phyloP scores from a whole-genome alignment of 2,888 invertebrate genomes.

The Odontothrips loti region DNA sequence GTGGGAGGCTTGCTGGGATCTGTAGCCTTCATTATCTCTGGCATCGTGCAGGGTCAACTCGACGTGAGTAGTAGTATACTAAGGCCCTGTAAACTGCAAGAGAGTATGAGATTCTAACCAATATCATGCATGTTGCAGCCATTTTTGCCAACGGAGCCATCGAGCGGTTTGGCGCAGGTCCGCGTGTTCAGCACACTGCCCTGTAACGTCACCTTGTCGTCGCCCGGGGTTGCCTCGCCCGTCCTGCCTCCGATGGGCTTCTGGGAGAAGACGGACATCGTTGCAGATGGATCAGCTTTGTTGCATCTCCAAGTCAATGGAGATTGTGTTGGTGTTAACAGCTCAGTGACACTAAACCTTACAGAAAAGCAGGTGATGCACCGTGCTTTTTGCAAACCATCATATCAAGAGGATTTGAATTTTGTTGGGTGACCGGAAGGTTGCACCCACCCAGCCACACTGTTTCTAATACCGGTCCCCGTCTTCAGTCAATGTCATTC shows the following conservation, averaged over 20 bases:
- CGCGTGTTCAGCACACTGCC: slow-evolving; percentile 61
- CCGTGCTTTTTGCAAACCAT: too few species aligned
- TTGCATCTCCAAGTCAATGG: not conserved
- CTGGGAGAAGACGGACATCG: not conserved
- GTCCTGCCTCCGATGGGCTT: not conserved
- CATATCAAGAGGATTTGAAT: too few species aligned
- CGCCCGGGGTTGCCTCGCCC: not conserved
- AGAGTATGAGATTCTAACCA: not conserved
- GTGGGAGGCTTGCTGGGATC: slow-evolving; percentile 66
- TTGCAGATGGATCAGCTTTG: not conserved
- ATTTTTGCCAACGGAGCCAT: slow-evolving; percentile 45
- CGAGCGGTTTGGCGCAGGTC: slow-evolving; percentile 55
- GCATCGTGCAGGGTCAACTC: slow-evolving; percentile 54
- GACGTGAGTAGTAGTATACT: slow-evolving; percentile 48
- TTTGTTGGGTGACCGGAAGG: too few species aligned
- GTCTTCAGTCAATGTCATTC: not conserved
- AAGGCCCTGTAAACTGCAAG: not conserved
- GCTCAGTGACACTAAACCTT: not conserved
- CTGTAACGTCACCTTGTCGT: slow-evolving; percentile 51
- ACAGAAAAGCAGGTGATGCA: not conserved
- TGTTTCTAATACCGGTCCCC: too few species aligned
- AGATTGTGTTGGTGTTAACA: not conserved
- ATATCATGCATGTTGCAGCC: slow-evolving; percentile 47
- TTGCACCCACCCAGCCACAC: too few species aligned
- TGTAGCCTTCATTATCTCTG: slow-evolving; percentile 60